A percentile compares a stretch with the other conserved stretches of the same genome.
These are phyloP conservation scores for Lordiphosa clarofinis DNA, from an alignment of 1,140 invertebrate species.

Conservation along the genomic window DNA sequence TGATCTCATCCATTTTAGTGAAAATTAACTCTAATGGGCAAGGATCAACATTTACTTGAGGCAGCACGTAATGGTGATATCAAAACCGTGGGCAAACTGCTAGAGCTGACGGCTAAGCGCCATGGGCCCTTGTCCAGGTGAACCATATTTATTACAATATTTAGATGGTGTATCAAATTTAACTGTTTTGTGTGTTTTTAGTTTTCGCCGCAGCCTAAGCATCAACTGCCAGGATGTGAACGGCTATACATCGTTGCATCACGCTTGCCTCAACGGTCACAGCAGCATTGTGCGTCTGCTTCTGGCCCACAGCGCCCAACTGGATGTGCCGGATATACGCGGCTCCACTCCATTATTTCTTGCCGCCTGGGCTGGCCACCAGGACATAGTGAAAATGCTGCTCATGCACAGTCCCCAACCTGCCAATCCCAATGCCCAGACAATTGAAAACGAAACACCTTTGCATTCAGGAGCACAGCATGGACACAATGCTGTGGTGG, in stretches of 20 bases:
- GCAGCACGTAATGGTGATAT: constrained; percentile 95
- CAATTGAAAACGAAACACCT: constrained; percentile 95
- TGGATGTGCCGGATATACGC: constrained; percentile 90
- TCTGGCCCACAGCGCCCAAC: constrained; percentile 91
- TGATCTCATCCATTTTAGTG: constrained; percentile 33
- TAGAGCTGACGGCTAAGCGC: constrained; percentile 92
- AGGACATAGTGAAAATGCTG: constrained; percentile 89
- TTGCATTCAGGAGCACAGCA: constrained; percentile 97
- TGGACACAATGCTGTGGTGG: constrained; percentile 93
- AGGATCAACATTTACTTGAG: constrained; percentile 95
- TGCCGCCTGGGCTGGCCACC: constrained; percentile 93
- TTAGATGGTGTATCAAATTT: background rate
- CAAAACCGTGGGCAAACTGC: constrained; percentile 92
- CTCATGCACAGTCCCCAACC: constrained; percentile 86
- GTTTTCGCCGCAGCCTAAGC: constrained; percentile 92
- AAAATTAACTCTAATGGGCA: constrained; percentile 84
- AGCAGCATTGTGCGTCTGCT: constrained; percentile 93
- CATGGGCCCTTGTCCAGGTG: constrained; percentile 95
- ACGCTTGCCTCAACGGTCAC: constrained; percentile 94
- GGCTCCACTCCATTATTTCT: constrained; percentile 93
- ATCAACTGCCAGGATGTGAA: constrained; percentile 95
- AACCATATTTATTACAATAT: constrained; percentile 2
- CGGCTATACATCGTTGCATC: constrained; percentile 96
- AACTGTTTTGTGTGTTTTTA: constrained; percentile 72
- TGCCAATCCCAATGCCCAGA: constrained; percentile 92